phyloP scores from a whole-genome alignment of 2,797 vertebrate genomes.

The Fistularia tabacaria region DNA sequence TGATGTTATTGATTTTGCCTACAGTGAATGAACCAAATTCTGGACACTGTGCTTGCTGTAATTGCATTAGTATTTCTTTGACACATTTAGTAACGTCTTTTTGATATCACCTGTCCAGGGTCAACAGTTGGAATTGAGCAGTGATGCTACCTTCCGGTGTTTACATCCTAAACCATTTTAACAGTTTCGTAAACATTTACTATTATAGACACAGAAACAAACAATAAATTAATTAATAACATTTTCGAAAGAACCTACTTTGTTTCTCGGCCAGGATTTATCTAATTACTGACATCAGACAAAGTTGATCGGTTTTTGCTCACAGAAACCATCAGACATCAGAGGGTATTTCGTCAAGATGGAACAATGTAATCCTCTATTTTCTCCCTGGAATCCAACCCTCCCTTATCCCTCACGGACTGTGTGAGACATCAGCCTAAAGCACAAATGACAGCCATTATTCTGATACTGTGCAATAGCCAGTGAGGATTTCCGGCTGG shows the following conservation, averaged over 20 bases:
- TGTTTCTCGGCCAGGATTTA: too few species aligned
- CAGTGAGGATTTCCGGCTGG: conserved; percentile 57
- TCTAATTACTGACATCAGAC: conserved; percentile 16
- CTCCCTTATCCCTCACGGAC: conserved; percentile 14
- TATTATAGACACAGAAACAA: not conserved
- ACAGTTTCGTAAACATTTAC: too few species aligned
- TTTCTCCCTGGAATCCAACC: conserved; percentile 37
- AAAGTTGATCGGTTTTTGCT: conserved; percentile 16
- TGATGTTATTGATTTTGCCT: too few species aligned
- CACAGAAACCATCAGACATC: conserved; percentile 21
- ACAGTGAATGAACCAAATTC: too few species aligned
- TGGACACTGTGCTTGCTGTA: too few species aligned
- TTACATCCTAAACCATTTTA: too few species aligned
- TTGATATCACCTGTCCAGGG: too few species aligned
- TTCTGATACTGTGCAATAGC: conserved; percentile 57
- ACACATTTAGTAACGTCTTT: too few species aligned
- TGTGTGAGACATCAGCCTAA: conserved; percentile 40
- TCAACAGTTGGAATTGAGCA: too few species aligned
- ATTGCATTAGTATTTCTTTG: too few species aligned
- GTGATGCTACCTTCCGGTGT: too few species aligned
- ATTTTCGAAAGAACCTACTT: not conserved
- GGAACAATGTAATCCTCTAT: conserved; percentile 47
- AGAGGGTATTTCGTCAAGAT: conserved; percentile 41
- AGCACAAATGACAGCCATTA: conserved; percentile 51
- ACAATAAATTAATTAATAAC: not conserved